Conservation (phyloP, 1,140 invertebrate genomes). For the Apis florea region DNA sequence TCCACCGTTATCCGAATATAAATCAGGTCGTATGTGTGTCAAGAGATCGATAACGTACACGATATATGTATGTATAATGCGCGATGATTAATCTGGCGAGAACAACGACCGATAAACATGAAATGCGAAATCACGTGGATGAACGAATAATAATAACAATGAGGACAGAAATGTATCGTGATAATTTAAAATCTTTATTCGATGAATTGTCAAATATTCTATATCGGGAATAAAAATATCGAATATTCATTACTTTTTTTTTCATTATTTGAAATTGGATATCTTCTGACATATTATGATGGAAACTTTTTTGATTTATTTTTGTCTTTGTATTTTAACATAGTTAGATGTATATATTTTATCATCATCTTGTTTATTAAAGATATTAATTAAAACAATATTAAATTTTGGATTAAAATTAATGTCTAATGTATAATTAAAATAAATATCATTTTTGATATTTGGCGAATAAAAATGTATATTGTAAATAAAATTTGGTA, state of each 20-base stretch:
- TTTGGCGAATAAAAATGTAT: too few relatives aligned
- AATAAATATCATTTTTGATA: too few relatives aligned
- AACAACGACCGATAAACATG: conserved; percentile 2
- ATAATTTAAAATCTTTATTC: not conserved
- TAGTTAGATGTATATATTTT: too few relatives aligned
- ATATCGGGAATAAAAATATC: not conserved
- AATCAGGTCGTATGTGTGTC: conserved; percentile 16
- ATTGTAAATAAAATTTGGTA: too few relatives aligned
- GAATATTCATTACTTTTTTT: too few relatives aligned
- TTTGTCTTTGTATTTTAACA: not conserved
- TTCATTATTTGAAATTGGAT: not conserved
- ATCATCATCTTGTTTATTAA: too few relatives aligned
- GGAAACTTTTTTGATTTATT: not conserved
- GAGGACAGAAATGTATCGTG: not conserved
- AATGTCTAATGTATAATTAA: too few relatives aligned
- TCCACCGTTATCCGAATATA: conserved; percentile 14
- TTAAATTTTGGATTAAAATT: not conserved
- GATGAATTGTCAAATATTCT: not conserved
- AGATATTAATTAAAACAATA: not conserved
- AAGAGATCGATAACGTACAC: conserved; percentile 15
- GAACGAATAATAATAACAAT: not conserved
- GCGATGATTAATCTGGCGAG: conserved; percentile 24
- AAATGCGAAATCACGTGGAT: not conserved
- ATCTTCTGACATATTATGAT: not conserved
- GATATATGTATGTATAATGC: not conserved